Evolutionary conservation across 1,140 invertebrate genomes (phyloP), one percentile per base, ranked within the genome.

Genomic region (Lordiphosa mommai): DNA sequence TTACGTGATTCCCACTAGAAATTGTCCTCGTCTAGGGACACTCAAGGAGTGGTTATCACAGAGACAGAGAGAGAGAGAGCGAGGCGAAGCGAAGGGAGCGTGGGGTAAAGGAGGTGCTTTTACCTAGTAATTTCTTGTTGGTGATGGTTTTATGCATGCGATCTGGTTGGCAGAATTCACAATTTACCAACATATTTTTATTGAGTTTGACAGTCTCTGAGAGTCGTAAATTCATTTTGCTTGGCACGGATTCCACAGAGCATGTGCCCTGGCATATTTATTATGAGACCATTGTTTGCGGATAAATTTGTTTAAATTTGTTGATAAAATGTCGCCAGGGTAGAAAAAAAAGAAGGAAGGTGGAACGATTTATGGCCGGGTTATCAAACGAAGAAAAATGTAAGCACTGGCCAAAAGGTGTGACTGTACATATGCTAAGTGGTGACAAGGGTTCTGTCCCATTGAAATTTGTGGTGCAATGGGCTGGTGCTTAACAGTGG

Each of bases 1-100:
- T 84, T 84, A 84, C 77, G 79, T 77, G 77, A 84, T 77, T 84
- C 79, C 77, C 77, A 69, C 67, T 74, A 77, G 72, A 74, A 84
- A 82, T 55, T 41, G 64, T 51, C 32, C 41, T 32, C 47, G 16
- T 52, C 29, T 16, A 56, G 17, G 4, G 8, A 34, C 55, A 40
- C 29, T 58, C 44, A 33, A 58, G 40, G 40, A 57, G 61, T 37
- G 8, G 10, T 32, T 49, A 27, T 41, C 60, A 55, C 34, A 55
- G 60, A 55, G 60, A 65, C 43, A 49, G 51, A 63, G 40, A 48
- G 6, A 30, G 38, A 2, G 8, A 17, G 37, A 1, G 37, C 9
- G 14, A 40, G 13, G 7, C 7, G 13, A 6, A 20, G 14, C 2
- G 34, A 7, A n/a, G 20, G 8, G 40, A n/a, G 33, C n/a, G 41